phyloP scores from a whole-genome alignment of 2,797 vertebrate species.

The Spinus olivaceus region DNA sequence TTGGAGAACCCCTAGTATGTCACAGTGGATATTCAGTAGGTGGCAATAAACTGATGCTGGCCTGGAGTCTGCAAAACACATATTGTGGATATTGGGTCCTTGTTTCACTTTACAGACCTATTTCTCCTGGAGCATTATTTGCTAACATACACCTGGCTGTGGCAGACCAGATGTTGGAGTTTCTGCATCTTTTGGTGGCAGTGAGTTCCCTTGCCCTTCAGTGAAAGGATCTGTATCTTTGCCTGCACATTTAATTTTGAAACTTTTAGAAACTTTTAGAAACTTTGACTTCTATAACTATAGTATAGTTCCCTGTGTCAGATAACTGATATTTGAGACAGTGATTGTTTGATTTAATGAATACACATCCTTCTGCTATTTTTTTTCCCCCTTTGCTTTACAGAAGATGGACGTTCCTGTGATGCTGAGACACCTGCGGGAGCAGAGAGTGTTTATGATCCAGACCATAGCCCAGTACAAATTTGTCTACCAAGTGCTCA shows the following conservation, averaged over 20 bases:
- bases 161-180: background rate
- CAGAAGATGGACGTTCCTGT: conserved; percentile 91
- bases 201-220: background rate
- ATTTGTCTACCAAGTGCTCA: conserved; percentile 96
- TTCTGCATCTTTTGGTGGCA: background rate
- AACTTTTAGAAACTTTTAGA: background rate
- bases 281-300: background rate
- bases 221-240: background rate
- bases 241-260: background rate
- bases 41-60: background rate
- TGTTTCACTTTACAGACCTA: background rate
- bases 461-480: conserved; percentile 96
- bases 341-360: background rate
- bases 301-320: background rate
- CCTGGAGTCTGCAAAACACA: background rate
- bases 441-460: conserved; percentile 96
- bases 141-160: background rate
- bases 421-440: conserved; percentile 89
- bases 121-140: background rate
- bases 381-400: conserved; percentile 1
- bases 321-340: background rate
- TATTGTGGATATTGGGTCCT: background rate
- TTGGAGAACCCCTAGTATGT: background rate
- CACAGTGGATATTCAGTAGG: background rate
- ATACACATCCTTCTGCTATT: background rate